phyloP scores from a whole-genome alignment of 2,888 invertebrate genomes.

The Drosophila atripex region DNA sequence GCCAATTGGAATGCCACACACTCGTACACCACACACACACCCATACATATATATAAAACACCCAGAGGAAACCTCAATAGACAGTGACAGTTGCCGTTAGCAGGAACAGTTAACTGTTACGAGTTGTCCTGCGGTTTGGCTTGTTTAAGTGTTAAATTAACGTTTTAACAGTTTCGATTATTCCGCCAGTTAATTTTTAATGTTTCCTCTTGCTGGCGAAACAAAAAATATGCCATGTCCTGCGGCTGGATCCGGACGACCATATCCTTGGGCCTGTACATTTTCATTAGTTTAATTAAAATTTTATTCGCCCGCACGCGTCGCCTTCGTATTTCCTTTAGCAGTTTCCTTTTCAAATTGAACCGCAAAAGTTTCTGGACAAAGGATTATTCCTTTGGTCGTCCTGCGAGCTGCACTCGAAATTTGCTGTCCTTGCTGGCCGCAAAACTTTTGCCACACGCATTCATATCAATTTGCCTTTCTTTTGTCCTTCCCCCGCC shows the following conservation, averaged over 20 bases:
- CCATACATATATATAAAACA: background rate
- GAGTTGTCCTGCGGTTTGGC: conserved; percentile 70
- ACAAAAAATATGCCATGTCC: conserved; percentile 27
- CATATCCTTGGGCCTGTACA: conserved; percentile 48
- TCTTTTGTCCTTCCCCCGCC: conserved; percentile 30
- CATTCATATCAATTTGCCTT: conserved; percentile 73
- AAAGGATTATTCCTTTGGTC: conserved; percentile 72
- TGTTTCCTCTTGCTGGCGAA: conserved; percentile 36
- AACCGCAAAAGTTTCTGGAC: conserved; percentile 67
- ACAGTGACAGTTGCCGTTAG: conserved; percentile 52
- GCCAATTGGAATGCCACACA: conserved; percentile 53
- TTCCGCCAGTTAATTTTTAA: conserved; percentile 73
- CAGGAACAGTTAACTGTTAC: conserved; percentile 48
- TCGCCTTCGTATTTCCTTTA: conserved; percentile 30
- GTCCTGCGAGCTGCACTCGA: conserved; percentile 69
- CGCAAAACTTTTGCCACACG: conserved; percentile 70
- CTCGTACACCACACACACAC: conserved; percentile 13
- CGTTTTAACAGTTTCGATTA: conserved; percentile 76
- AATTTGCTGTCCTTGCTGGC: conserved; percentile 26
- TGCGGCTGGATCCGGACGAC: background rate
- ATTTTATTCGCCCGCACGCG: conserved; percentile 41
- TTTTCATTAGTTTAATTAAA: conserved; percentile 81
- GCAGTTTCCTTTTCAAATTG: conserved; percentile 69
- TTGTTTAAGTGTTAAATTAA: conserved; percentile 80
- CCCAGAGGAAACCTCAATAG: conserved; percentile 17